Base-by-base conservation (phyloP, 1,140 invertebrate genomes). In the Pissodes strobi region DNA sequence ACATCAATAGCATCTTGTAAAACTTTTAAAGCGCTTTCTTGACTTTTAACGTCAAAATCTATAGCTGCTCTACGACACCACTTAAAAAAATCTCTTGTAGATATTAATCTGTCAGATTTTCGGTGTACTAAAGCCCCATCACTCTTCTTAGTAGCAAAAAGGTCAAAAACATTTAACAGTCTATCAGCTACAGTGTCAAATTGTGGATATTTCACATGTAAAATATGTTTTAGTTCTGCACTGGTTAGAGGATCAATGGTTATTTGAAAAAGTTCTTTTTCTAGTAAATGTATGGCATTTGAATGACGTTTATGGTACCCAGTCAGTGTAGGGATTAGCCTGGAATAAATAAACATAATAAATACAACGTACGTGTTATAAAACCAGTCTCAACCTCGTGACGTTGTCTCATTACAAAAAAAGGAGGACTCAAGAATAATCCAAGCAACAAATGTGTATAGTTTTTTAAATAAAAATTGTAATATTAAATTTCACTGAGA, bases 1-100 rank as follows among this genome's bases (percentile, higher is more conserved):
- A 96, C 88, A 79, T 97, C 94, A 17, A 95, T 84, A 0, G 94
- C 94, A 81, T 97, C 91, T 80, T 94, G 91, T 58, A 95, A 87
- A 1, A 94, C 86, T 76, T 88, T 88, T 17, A 90, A 80, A 2
- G 87, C 88, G 4, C 90, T 88, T 43, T 87, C 85, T n/a, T 86
- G 80, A 27, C 88, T 90, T 0, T 86, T 85, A 1, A 91, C 85
- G 70, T 90, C 83, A 78, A 92, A 95, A 71, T 89, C 85, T 10
- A 85, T 76, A 15, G 86, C 81, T 8, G 92, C 86, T 72, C 95
- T 84, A 10, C 85, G 81, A 75, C 94, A 97, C 88, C 94, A 94
- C 79, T 97, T 97, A 61, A 98, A 87, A 9, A 98, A 82, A 85
- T 98, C 96, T 69, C 95, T 87, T 0, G 90, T 91, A 0, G 90